phyloP scores from a whole-genome alignment of 2,888 invertebrate genomes.

The Luperina testacea region DNA sequence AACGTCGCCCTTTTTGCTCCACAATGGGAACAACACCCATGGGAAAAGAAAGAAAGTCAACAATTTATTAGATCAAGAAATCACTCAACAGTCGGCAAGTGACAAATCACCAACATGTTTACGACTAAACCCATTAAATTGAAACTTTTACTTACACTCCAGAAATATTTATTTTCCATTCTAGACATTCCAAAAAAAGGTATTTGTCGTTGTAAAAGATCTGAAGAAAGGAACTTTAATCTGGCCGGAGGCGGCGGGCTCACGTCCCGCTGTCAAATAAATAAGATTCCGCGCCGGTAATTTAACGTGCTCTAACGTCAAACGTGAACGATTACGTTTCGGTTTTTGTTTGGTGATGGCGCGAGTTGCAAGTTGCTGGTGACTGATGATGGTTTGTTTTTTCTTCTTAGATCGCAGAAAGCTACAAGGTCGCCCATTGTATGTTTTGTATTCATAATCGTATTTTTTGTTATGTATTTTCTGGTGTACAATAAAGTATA shows the following conservation, averaged over 20 bases:
- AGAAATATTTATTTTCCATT: conserved; percentile 64
- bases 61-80: conserved; percentile 26
- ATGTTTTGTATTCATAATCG: too few relatives aligned
- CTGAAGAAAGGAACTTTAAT: conserved; percentile 69
- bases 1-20: background rate
- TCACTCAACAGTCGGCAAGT: conserved; percentile 37
- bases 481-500: too few relatives aligned
- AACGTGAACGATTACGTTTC: conserved; percentile 74
- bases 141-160: conserved; percentile 47
- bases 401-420: background rate
- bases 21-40: conserved; percentile 1
- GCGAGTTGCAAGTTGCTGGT: conserved; percentile 26
- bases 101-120: conserved; percentile 45
- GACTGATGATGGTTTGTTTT: background rate
- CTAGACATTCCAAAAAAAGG: conserved; percentile 61
- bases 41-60: conserved; percentile 2
- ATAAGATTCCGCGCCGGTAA: conserved; percentile 74
- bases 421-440: too few relatives aligned
- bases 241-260: conserved; percentile 58
- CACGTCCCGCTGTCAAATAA: conserved; percentile 73
- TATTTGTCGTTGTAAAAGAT: conserved; percentile 67
- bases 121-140: conserved; percentile 45
- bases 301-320: conserved; percentile 75
- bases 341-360: conserved; percentile 67
- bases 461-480: too few relatives aligned